Percentiles rank a stretch among this genome's conserved stretches.
Evolutionary conservation across 92 coral and sea anemone species (phyloP).

Genomic region (Virgularia gustaviana): DNA sequence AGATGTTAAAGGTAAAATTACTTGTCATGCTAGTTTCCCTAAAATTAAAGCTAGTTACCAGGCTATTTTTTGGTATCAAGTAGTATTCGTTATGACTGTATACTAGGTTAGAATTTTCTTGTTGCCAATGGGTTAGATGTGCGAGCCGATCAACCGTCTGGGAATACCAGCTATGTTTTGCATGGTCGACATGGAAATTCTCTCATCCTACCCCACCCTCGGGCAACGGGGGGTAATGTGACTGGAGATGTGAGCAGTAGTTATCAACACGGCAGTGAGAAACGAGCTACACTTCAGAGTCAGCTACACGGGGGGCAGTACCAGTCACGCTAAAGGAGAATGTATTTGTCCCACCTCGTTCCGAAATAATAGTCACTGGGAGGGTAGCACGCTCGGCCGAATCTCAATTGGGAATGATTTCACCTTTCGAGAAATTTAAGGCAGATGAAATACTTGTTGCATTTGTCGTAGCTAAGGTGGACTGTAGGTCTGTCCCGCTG

Average conservation of each 20-base stretch:
- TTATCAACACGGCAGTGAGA: not conserved
- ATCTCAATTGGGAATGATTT: constrained; percentile 11
- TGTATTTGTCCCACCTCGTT: constrained; percentile 26
- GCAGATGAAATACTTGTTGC: constrained; percentile 6
- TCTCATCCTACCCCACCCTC: not conserved
- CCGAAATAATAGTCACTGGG: constrained; percentile 22
- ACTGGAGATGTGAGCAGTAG: constrained; percentile 6
- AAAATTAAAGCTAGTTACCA: constrained; percentile 13
- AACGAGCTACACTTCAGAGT: not conserved
- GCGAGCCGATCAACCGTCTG: not conserved
- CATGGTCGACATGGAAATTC: constrained; percentile 15
- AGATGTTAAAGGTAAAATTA: constrained; percentile 5
- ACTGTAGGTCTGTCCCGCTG: constrained; percentile 27
- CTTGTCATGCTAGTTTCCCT: constrained; percentile 3
- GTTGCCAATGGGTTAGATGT: constrained; percentile 1
- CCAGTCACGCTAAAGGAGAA: constrained; percentile 8
- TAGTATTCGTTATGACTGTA: constrained; percentile 16
- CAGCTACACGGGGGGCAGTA: not conserved
- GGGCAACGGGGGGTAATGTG: not conserved
- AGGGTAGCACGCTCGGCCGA: constrained; percentile 13
- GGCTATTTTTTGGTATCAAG: constrained; percentile 2
- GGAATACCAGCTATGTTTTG: not conserved
- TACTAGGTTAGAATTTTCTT: constrained; percentile 28
- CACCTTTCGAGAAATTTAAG: not conserved
- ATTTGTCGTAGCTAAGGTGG: constrained; percentile 31